Base-by-base conservation (phyloP, 1,140 invertebrate species). In the Macrotrachela quadricornifera region DNA sequence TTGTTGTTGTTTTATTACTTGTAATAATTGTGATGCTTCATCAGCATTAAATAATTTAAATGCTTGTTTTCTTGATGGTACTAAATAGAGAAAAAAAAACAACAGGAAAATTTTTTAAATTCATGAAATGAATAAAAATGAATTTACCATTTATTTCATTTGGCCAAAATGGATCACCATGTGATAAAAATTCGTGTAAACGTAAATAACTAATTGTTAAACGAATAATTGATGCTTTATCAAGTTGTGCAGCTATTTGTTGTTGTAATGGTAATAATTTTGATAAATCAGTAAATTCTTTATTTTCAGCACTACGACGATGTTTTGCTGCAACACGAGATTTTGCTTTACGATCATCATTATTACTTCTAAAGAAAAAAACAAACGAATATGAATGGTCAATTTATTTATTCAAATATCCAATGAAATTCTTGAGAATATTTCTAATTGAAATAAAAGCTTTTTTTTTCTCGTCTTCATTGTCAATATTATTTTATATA, bases 211-310 rank as follows among this genome's bases (percentile, higher is more conserved):
- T 88, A 66, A 94, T 94, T 59, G 87, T 94, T 62, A 96, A 79
- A 65, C 90, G 78, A 73, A 95, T 94, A 68, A 96, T 92, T 63
- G 88, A 94, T 17, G 90, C 90, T 73, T 96, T 96, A 74, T 96
- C 90, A 72, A 95, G 75, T 70, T 95, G 90, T 58, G 83, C 85
- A 58, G 88, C 95, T 67, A 95, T 95, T 61, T 87, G 88, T 6
- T 83, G 80, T 1, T 88, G 88, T 40, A 95, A 75, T 0, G 90
- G 90, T 59, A 96, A 73, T 81, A 95, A 85, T 74, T 94, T 94
- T 56, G 90, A 87, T 67, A 96, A 73, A 73, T 94, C 88, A 73
- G 92, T 92, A 73, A 95, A 96, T 71, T 95, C 88, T 66, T 83
- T 91, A 73, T 96, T 96, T 72, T 95, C 90, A 63, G 94, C 94